Evolutionary conservation across 2,888 invertebrate genomes (phyloP).

Genomic region (Mantis religiosa): DNA sequence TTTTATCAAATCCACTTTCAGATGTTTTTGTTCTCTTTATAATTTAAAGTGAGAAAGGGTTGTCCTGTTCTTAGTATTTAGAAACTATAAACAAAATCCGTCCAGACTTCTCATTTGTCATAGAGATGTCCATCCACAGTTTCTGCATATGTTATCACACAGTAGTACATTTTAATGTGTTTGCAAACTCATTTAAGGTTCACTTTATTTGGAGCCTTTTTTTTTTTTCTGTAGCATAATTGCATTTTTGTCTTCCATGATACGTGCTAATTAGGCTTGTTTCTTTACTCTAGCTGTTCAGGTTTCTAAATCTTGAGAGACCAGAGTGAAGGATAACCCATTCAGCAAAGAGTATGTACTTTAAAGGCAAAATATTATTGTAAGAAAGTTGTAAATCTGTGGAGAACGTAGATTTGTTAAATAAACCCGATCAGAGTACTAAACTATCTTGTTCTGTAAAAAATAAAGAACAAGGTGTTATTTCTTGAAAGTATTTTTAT

Average conservation of each 20-base stretch:
- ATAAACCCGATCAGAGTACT: conserved; percentile 15
- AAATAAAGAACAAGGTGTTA: neutral
- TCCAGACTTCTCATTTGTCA: neutral
- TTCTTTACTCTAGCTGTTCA: neutral
- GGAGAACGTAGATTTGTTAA: conserved; percentile 4
- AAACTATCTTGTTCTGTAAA: neutral
- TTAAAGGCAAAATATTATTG: neutral
- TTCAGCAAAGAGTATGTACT: neutral
- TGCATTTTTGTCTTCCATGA: neutral
- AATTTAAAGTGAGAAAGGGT: neutral
- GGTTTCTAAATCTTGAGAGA: neutral
- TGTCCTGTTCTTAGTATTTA: neutral
- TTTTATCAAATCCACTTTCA: neutral
- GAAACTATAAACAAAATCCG: neutral
- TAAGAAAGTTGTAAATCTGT: neutral
- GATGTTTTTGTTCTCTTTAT: neutral
- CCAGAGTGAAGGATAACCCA: neutral
- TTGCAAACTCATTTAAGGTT: neutral
- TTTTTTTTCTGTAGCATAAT: neutral
- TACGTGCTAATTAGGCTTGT: neutral
- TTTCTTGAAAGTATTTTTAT: neutral
- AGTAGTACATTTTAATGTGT: neutral
- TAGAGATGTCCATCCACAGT: neutral
- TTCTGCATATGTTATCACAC: neutral
- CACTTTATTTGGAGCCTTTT: neutral